Conservation (phyloP, 2,797 vertebrate genomes). For the Lagodon rhomboides region DNA sequence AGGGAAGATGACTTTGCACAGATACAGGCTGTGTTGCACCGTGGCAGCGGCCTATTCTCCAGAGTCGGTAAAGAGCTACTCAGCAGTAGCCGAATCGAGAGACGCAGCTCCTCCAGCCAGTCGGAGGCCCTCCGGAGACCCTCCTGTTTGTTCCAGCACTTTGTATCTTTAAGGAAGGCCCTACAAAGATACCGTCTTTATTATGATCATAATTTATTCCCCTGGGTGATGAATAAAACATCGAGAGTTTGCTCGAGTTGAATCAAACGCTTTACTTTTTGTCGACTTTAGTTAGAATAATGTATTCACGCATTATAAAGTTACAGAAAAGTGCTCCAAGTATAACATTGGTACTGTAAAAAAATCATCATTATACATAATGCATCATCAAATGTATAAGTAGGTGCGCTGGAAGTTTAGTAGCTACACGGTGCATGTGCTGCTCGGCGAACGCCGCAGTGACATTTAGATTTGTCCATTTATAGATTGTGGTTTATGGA, state of each 20-base stretch:
- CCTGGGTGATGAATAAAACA: slow-evolving; percentile 62
- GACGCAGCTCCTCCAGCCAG: background rate
- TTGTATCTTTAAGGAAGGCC: slow-evolving; percentile 27
- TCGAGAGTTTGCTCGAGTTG: background rate
- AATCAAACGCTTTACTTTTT: slow-evolving; percentile 8
- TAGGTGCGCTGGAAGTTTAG: background rate
- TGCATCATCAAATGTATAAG: slow-evolving; percentile 9
- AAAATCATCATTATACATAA: slow-evolving; percentile 26
- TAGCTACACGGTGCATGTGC: background rate
- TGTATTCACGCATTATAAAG: slow-evolving; percentile 32
- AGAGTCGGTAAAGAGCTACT: slow-evolving; percentile 20
- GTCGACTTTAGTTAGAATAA: slow-evolving; percentile 35
- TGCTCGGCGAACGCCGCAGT: background rate
- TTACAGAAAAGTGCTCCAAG: background rate
- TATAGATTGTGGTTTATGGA: slow-evolving; percentile 31
- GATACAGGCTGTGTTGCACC: background rate
- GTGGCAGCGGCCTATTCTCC: background rate
- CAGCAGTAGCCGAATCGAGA: background rate
- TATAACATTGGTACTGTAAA: slow-evolving; percentile 25
- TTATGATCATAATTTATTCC: slow-evolving; percentile 43
- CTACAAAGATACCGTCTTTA: slow-evolving; percentile 15
- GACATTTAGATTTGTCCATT: slow-evolving; percentile 37
- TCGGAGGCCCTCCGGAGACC: slow-evolving; percentile 31
- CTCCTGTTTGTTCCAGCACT: slow-evolving; percentile 12
- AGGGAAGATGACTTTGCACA: slow-evolving; percentile 7